phyloP scores from a whole-genome alignment of 2,888 invertebrate species.

The Cantharis rufa region DNA sequence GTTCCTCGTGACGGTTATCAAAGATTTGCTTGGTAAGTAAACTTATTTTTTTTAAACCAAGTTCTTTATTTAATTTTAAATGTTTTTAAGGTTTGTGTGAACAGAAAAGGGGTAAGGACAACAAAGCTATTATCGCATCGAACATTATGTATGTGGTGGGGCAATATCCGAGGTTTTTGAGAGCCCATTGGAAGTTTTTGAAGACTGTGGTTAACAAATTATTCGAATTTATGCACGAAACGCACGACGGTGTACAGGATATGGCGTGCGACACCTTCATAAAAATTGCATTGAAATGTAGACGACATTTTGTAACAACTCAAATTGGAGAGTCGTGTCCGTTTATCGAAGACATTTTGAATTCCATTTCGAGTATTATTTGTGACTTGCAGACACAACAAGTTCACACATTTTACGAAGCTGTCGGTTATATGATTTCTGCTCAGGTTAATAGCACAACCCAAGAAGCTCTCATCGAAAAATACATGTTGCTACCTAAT shows the following conservation, averaged over 20 bases:
- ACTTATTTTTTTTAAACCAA: background rate
- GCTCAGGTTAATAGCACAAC: constrained; percentile 89
- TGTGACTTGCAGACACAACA: constrained; percentile 98
- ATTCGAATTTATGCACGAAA: constrained; percentile 99
- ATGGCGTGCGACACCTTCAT: constrained; percentile 99
- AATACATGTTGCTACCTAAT: constrained; percentile 97
- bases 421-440: constrained; percentile 98
- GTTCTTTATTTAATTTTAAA: constrained; percentile 2
- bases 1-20: constrained; percentile 98
- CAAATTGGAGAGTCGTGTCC: constrained; percentile 96
- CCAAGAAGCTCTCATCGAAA: constrained; percentile 94
- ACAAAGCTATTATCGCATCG: constrained; percentile 99
- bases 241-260: constrained; percentile 99
- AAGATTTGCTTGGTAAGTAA: constrained; percentile 79
- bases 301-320: constrained; percentile 94
- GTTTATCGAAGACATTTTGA: constrained; percentile 98
- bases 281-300: constrained; percentile 98
- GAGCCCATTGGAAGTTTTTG: constrained; percentile 99
- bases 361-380: constrained; percentile 94
- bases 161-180: constrained; percentile 96
- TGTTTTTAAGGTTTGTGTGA: constrained; percentile 75
- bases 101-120: constrained; percentile 98
- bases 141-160: constrained; percentile 99
- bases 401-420: constrained; percentile 99
- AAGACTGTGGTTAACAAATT: constrained; percentile 99